Percentiles rank a stretch among this genome's conserved stretches.
Conservation (phyloP, 2,888 invertebrate genomes). For the Portevinia maculata region DNA sequence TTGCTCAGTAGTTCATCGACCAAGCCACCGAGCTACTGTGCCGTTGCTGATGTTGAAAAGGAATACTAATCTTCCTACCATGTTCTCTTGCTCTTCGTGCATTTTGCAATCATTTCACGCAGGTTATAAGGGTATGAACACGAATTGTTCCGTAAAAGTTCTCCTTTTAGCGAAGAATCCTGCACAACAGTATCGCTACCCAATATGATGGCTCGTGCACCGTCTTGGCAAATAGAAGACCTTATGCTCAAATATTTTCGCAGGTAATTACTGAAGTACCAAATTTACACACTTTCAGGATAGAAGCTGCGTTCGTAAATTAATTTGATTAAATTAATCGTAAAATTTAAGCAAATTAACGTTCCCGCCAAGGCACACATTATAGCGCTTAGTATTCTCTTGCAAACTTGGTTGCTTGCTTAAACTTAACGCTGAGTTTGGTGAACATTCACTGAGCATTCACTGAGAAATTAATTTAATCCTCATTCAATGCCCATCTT, state of each 20-base stretch:
- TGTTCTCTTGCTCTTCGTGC: too few relatives aligned
- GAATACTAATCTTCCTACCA: too few relatives aligned
- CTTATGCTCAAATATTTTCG: slow-evolving; percentile 40
- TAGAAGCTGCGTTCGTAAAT: slow-evolving; percentile 37
- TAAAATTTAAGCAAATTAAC: slow-evolving; percentile 52
- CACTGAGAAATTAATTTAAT: slow-evolving; percentile 27
- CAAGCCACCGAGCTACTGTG: too few relatives aligned
- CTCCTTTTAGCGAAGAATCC: neutral
- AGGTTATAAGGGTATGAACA: neutral
- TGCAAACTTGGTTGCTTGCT: slow-evolving; percentile 29
- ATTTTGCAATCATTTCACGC: slow-evolving; percentile 16
- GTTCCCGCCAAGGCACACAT: slow-evolving; percentile 30
- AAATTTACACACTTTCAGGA: slow-evolving; percentile 39
- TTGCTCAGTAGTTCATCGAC: too few relatives aligned
- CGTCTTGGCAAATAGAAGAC: slow-evolving; percentile 4
- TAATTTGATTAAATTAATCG: slow-evolving; percentile 62
- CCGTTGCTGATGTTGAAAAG: too few relatives aligned
- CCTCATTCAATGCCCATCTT: neutral
- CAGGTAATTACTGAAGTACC: slow-evolving; percentile 48
- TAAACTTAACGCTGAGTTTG: slow-evolving; percentile 42
- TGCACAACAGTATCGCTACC: neutral
- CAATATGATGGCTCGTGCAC: neutral
- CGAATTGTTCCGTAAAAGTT: slow-evolving; percentile 11
- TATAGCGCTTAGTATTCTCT: slow-evolving; percentile 19
- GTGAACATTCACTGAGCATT: slow-evolving; percentile 28